A percentile compares a stretch with the other conserved stretches of the same genome.
Evolutionary conservation across 2,888 invertebrate species (phyloP).

Genomic region (Drosophila nr. medialis): DNA sequence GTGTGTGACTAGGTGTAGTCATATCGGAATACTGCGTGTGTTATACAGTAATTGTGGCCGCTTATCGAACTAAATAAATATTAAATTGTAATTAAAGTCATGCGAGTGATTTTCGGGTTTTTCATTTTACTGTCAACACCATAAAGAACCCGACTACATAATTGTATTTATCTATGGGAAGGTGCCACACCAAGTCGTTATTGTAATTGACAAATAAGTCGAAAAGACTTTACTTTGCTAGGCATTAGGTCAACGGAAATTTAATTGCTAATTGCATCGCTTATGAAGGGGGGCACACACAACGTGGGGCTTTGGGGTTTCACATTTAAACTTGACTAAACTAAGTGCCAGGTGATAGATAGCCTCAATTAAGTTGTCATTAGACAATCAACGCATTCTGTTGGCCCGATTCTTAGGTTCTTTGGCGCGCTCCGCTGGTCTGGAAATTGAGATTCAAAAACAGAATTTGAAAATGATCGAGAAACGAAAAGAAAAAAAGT

Average conservation of each 20-base stretch:
- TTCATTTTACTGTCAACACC: conserved; percentile 44
- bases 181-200: conserved; percentile 28
- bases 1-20: conserved; percentile 60
- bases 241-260: conserved; percentile 68
- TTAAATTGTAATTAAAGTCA: conserved; percentile 82
- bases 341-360: conserved; percentile 66
- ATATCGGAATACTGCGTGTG: conserved; percentile 46
- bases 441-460: conserved; percentile 51
- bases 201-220: conserved; percentile 82
- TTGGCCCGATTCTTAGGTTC: conserved; percentile 34
- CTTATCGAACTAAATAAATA: conserved; percentile 80
- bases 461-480: conserved; percentile 13
- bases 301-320: conserved; percentile 22
- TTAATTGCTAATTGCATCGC: conserved; percentile 77
- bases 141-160: conserved; percentile 39
- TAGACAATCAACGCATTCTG: conserved; percentile 29
- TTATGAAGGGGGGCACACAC: conserved; percentile 36
- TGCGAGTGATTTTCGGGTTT: conserved; percentile 70
- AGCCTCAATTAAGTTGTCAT: conserved; percentile 70
- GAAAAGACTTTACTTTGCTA: conserved; percentile 66
- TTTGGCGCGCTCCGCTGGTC: conserved; percentile 55
- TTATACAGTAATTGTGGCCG: conserved; percentile 64
- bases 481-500: conserved; percentile 9
- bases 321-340: conserved; percentile 36
- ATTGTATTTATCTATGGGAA: conserved; percentile 68